Percentiles rank a stretch among this genome's conserved stretches.
Evolutionary conservation across 2,113 vertebrate species (phyloP).

Genomic region (Mixornis gularis): DNA sequence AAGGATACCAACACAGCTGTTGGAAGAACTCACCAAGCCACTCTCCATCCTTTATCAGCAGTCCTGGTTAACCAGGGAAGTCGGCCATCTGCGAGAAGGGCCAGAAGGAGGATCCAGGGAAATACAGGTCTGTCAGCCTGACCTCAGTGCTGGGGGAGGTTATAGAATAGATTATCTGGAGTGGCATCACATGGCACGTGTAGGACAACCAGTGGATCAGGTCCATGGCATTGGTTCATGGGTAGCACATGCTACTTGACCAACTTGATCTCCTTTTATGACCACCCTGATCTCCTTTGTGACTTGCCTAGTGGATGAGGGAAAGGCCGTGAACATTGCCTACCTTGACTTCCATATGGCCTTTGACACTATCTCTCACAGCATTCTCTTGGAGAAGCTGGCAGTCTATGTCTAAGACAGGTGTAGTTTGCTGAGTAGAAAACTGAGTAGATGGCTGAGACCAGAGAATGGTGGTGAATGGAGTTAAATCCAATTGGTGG

Average conservation of each 20-base stretch:
- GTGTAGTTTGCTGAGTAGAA: neutral
- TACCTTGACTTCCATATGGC: neutral
- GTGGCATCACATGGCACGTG: rapidly evolving
- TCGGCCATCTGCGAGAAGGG: neutral
- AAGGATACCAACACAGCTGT: neutral
- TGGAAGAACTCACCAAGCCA: neutral
- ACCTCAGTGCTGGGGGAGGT: neutral
- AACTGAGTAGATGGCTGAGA: neutral
- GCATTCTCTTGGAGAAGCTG: neutral
- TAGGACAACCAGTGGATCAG: neutral
- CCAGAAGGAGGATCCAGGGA: neutral
- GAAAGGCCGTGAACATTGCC: neutral
- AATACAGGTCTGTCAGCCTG: neutral
- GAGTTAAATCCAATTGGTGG: neutral
- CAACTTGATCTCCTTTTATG: neutral
- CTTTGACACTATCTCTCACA: neutral
- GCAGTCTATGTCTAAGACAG: neutral
- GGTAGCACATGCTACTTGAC: neutral
- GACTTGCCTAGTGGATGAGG: neutral
- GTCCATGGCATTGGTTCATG: neutral
- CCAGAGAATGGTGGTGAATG: neutral
- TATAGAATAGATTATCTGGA: neutral
- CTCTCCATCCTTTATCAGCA: neutral
- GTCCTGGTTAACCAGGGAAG: neutral
- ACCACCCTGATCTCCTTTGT: neutral